Evolutionary conservation across 1,140 invertebrate species (phyloP), one percentile per base, ranked within the genome.

Genomic region (Lethrus apterus): DNA sequence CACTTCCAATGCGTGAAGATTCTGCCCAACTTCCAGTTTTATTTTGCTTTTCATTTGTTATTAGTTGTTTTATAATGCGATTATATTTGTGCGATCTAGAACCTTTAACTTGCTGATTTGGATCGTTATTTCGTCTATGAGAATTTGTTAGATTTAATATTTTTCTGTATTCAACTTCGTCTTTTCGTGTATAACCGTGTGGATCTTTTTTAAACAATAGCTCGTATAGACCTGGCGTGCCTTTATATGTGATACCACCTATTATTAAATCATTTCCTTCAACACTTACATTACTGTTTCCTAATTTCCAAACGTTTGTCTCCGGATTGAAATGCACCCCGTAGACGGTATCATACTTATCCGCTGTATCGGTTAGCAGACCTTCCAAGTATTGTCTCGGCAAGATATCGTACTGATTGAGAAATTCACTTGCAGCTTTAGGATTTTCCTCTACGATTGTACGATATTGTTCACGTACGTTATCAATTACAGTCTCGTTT

Each of bases 211-310:
- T 32, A 31, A 48, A 31, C 3, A 48, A 13, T 15, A 48, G 33
- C 17, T 48, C 46, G 20, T 41, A 40, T 13, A 48, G 19, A 18
- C 46, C 46, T 3, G 35, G 34, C 7, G 46, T 48, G 18, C 46
- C 36, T 31, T 9, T 33, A 20, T 48, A 48, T 17, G 10, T 18
- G 26, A 32, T 42, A 23, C 23, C 14, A 18, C 29, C 19, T 17
- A 43, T 42, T n/a, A 43, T 10, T 24, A 48, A 2, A 14, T 48
- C 29, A 14, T 36, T 4, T 11, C 36, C 46, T n/a, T 31, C 21
- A 20, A 48, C 11, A 10, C 29, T 11, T 20, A 46, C 4, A 2
- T 14, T n/a, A 17, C 33, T n/a, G n/a, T 35, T 13, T n/a, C 44
- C 44, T 26, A 47, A 18, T 15, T 19, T 29, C 5, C 24, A 19